phyloP scores from a whole-genome alignment of 2,888 invertebrate genomes.

The Orthonevra nobilis region DNA sequence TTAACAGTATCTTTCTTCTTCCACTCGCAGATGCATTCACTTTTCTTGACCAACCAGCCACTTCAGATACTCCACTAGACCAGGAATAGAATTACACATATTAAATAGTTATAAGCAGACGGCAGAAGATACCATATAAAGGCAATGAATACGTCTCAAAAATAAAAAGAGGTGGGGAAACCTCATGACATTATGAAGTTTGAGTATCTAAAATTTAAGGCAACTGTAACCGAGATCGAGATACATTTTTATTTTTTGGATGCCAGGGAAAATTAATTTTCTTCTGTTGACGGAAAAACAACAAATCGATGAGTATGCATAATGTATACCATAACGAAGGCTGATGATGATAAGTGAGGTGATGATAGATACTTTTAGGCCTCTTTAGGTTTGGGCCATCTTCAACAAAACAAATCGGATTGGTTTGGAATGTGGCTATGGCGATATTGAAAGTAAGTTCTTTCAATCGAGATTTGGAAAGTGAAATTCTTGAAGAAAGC shows the following conservation, averaged over 20 bases:
- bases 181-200: slow-evolving; percentile 14
- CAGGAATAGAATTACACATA: slow-evolving; percentile 27
- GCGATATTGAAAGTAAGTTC: neutral
- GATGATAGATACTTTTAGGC: neutral
- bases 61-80: neutral
- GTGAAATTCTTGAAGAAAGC: too few species aligned
- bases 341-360: neutral
- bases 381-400: neutral
- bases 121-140: slow-evolving; percentile 50
- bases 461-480: too few species aligned
- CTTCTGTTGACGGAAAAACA: neutral
- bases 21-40: slow-evolving; percentile 33
- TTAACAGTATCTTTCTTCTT: slow-evolving; percentile 39
- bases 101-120: slow-evolving; percentile 8
- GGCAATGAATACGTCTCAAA: slow-evolving; percentile 4
- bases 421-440: neutral
- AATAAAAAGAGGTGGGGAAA: neutral
- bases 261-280: slow-evolving; percentile 27
- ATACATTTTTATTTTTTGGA: neutral
- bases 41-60: slow-evolving; percentile 35
- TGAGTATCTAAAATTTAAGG: neutral
- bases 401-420: neutral
- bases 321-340: neutral
- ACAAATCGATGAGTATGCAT: neutral
- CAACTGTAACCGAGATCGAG: neutral